Percentiles rank a stretch among this genome's conserved stretches.
These are phyloP conservation scores for Struthio camelus DNA, from an alignment of 2,113 vertebrate species.

Conservation along the genomic window DNA sequence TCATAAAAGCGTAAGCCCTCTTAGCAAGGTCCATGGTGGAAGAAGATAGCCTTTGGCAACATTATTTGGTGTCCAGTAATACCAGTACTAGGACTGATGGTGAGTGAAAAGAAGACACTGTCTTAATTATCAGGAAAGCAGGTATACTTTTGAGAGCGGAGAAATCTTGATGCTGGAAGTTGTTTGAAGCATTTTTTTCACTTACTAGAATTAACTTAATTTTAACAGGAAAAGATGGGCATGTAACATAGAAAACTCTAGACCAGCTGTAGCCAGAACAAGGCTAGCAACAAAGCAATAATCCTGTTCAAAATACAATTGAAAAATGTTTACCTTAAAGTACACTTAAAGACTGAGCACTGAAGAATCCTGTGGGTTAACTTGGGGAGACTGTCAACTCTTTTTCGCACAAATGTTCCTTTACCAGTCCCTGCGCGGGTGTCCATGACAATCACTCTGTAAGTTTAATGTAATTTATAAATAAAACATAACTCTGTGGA, in stretches of 20 bases:
- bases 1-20: not conserved
- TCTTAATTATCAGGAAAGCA: not conserved
- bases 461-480: constrained; percentile 67
- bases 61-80: not conserved
- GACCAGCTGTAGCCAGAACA: not conserved
- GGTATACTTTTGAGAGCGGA: not conserved
- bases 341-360: not conserved
- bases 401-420: constrained; percentile 53
- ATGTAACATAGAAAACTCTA: not conserved
- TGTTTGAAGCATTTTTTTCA: not conserved
- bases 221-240: not conserved
- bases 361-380: constrained; percentile 46
- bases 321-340: not conserved
- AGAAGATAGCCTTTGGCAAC: not conserved
- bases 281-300: not conserved
- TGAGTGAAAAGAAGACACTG: not conserved
- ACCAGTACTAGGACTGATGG: not conserved
- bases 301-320: not conserved
- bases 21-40: not conserved
- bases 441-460: constrained; percentile 65
- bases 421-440: constrained; percentile 38
- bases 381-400: constrained; percentile 53
- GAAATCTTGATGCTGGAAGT: not conserved
- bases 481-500: constrained; percentile 64
- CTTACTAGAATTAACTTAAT: not conserved